phyloP scores from a whole-genome alignment of 1,140 invertebrate species.

The Pygmarrhopalites habei region DNA sequence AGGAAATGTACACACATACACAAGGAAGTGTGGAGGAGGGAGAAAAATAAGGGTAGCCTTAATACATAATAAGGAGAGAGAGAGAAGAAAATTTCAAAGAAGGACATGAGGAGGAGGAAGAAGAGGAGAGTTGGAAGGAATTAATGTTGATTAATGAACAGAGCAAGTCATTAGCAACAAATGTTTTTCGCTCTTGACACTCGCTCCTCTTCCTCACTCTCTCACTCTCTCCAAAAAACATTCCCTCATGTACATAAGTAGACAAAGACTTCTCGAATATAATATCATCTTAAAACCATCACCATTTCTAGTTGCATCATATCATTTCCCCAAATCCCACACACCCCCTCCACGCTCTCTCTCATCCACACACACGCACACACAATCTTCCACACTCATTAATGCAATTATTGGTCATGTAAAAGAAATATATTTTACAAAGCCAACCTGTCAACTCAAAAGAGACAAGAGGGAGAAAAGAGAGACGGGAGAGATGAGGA shows the following conservation, averaged over 20 bases:
- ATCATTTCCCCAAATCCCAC: background rate
- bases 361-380: background rate
- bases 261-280: background rate
- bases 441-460: constrained; percentile 1
- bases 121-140: constrained; percentile 24
- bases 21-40: too few relatives aligned
- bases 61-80: too few relatives aligned
- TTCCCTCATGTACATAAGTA: too few relatives aligned
- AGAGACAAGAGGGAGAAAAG: too few relatives aligned
- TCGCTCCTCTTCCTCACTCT: constrained; percentile 26
- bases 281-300: constrained; percentile 36
- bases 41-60: too few relatives aligned
- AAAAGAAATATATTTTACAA: constrained; percentile 24
- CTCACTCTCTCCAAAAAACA: background rate
- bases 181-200: constrained; percentile 38
- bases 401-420: constrained; percentile 30
- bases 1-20: too few relatives aligned
- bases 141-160: constrained; percentile 40
- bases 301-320: constrained; percentile 13
- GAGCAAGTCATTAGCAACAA: constrained; percentile 39
- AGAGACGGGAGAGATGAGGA: too few relatives aligned
- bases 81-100: too few relatives aligned
- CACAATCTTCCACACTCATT: constrained; percentile 3
- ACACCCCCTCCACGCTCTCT: background rate
- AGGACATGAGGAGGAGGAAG: too few relatives aligned